Evolutionary conservation across 2,113 vertebrate species (phyloP), one percentile per base, ranked within the genome.

Genomic region (Eira barbara): DNA sequence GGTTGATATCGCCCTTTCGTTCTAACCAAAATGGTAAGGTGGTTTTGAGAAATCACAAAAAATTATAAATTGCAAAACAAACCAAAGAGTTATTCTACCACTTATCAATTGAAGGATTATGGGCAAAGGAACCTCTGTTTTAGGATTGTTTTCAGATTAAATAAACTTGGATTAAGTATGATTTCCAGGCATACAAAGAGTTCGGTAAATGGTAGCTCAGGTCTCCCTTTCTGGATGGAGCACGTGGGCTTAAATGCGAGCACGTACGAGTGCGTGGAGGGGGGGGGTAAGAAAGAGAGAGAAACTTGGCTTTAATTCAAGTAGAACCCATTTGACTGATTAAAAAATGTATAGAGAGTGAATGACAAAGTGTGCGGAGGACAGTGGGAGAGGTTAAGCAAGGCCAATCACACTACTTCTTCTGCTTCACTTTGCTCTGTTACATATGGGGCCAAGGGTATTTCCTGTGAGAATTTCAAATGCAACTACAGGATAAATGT

Each of bases 41-140:
- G 8, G 3, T 94, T 92, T 90, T 61, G 84, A 88, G 94, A 97
- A 90, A 92, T 83, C 65, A 39, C 6, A 31, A 9, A 80, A 73
- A 52, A 80, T 74, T 65, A 7, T n/a, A 92, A 84, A 31, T n/a
- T 82, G 15, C 9, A 87, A 83, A 73, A 73, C 6, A 73, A 25
- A 61, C n/a, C 23, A 88, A 61, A 91, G 23, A 7, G 49, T 80
- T 90, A 88, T 39, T 39, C 39, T 4, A 78, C 39, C 84, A 25
- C 11, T 90, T 78, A 42, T 27, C 34, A 21, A n/a, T 39, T 86
- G 27, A 61, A 65, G 20, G 31, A 73, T 52, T 73, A 29, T 79
- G 65, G 7, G n/a, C 71, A 39, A 57, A 57, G 20, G n/a, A 47
- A 31, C 36, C 13, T 91, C 42, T 31, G n/a, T 85, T 80, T 73